These are phyloP conservation scores for Chalcis sispes DNA, from an alignment of 2,888 invertebrate species.

Conservation along the genomic window DNA sequence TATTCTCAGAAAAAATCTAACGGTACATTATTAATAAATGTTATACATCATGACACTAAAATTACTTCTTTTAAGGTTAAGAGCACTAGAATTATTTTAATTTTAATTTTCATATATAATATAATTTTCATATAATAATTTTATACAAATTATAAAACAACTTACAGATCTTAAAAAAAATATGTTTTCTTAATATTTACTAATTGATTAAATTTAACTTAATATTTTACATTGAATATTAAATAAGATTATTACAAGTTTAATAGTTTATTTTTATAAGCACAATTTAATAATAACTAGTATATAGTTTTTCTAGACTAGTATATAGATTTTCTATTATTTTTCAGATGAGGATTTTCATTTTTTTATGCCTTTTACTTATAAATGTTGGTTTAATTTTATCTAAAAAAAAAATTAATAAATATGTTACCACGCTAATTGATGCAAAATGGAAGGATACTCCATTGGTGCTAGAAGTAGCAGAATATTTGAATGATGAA, in stretches of 20 bases:
- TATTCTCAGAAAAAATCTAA: slow-evolving; percentile 12
- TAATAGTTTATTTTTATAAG: too few relatives aligned
- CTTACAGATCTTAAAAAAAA: too few relatives aligned
- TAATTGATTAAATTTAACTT: too few relatives aligned
- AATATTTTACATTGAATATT: too few relatives aligned
- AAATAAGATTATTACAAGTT: too few relatives aligned
- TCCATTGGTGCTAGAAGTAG: slow-evolving; percentile 92
- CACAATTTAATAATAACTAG: neutral
- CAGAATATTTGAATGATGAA: slow-evolving; percentile 90
- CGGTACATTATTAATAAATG: neutral
- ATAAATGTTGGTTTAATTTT: slow-evolving; percentile 55
- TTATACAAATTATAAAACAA: too few relatives aligned
- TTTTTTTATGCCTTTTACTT: slow-evolving; percentile 61
- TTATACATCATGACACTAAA: slow-evolving; percentile 6
- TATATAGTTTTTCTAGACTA: neutral
- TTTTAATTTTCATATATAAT: too few relatives aligned
- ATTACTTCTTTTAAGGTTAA: slow-evolving; percentile 41
- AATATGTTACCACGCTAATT: slow-evolving; percentile 90
- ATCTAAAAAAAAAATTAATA: slow-evolving; percentile 79
- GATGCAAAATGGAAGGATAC: slow-evolving; percentile 97
- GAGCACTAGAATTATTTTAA: neutral
- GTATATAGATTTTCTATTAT: neutral
- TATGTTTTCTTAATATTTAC: too few relatives aligned
- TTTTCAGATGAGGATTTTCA: slow-evolving; percentile 64
- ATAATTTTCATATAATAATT: too few relatives aligned